A percentile compares a stretch with the other conserved stretches of the same genome.
Evolutionary conservation across 2,888 invertebrate species (phyloP).

Genomic region (Oscheius sp.): DNA sequence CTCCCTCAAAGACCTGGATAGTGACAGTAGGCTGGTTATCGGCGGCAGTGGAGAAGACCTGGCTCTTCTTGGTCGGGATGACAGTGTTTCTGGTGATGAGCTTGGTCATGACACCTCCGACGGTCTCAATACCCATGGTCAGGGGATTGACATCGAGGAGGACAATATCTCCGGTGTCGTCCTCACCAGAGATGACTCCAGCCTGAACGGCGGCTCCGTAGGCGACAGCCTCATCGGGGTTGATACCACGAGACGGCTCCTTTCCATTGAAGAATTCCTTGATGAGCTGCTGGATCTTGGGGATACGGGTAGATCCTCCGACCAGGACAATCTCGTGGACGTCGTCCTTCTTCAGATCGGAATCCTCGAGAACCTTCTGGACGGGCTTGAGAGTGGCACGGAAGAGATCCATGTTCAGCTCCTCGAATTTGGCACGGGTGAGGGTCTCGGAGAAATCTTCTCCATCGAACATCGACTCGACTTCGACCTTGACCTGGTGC

Average conservation of each 20-base stretch:
- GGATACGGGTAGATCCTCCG: constrained; percentile 98
- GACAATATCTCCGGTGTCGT: constrained; percentile 86
- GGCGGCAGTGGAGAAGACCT: constrained; percentile 98
- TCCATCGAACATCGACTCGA: constrained; percentile 97
- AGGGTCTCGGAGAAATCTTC: constrained; percentile 98
- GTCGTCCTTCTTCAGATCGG: constrained; percentile 97
- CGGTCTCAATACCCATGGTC: constrained; percentile 99
- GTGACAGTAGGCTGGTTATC: constrained; percentile 99
- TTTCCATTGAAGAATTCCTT: constrained; percentile 90
- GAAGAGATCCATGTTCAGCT: constrained; percentile 76
- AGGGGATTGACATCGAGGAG: constrained; percentile 97
- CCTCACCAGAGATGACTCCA: constrained; percentile 95
- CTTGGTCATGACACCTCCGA: constrained; percentile 99
- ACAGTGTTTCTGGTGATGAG: constrained; percentile 96
- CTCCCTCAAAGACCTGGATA: constrained; percentile 97
- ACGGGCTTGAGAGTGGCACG: constrained; percentile 93
- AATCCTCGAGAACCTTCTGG: constrained; percentile 90
- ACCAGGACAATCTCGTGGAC: constrained; percentile 98
- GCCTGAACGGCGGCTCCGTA: constrained; percentile 95
- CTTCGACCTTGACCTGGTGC: constrained; percentile 85
- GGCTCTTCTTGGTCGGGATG: constrained; percentile 98
- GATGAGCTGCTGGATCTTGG: constrained; percentile 84
- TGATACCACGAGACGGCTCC: constrained; percentile 85
- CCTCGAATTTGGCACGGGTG: constrained; percentile 91
- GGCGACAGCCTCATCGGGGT: constrained; percentile 92